phyloP scores from a whole-genome alignment of 2,888 invertebrate genomes.

The Lepidochrysops patricia region DNA sequence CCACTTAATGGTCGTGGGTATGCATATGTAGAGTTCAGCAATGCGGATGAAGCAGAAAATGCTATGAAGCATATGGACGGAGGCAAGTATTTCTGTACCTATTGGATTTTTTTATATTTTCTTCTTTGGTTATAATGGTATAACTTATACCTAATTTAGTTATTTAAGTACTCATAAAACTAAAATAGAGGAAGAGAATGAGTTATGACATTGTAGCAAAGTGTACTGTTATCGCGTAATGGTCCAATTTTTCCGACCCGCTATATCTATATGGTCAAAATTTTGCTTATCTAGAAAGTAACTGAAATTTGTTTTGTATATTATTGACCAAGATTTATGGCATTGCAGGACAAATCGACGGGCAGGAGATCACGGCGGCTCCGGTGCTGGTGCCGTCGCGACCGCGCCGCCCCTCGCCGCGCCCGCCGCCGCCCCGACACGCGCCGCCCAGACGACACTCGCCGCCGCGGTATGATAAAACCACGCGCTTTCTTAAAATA shows the following conservation, averaged over 20 bases:
- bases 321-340: too few relatives aligned
- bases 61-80: constrained; percentile 99
- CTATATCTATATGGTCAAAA: too few relatives aligned
- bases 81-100: constrained; percentile 67
- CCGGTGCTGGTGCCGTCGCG: constrained; percentile 88
- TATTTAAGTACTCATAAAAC: too few relatives aligned
- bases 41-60: constrained; percentile 96
- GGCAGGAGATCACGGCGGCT: constrained; percentile 95
- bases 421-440: constrained; percentile 71
- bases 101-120: neutral
- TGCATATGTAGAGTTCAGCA: constrained; percentile 96
- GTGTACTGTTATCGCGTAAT: too few relatives aligned
- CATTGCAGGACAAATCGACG: constrained; percentile 89
- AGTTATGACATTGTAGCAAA: too few relatives aligned
- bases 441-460: constrained; percentile 70
- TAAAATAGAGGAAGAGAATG: too few relatives aligned
- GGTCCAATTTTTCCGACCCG: too few relatives aligned
- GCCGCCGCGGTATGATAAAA: constrained; percentile 58
- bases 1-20: constrained; percentile 92
- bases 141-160: too few relatives aligned
- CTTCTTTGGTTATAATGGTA: too few relatives aligned
- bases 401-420: constrained; percentile 75
- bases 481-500: too few relatives aligned
- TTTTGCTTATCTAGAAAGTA: too few relatives aligned
- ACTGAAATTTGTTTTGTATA: too few relatives aligned